Evolutionary conservation across 2,888 invertebrate genomes (phyloP), one percentile per base, ranked within the genome.

Genomic region (Lottia scabra): DNA sequence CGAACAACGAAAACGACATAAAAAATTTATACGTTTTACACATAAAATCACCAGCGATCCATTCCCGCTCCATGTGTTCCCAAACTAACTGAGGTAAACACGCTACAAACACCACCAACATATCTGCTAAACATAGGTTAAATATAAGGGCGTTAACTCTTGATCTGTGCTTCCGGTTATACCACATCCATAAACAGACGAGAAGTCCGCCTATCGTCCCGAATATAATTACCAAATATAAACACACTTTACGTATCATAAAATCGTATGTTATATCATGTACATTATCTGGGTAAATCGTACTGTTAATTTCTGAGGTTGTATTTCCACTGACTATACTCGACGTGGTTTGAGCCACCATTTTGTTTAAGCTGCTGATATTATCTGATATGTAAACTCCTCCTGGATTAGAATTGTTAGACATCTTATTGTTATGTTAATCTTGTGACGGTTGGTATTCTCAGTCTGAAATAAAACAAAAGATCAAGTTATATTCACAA

Each of bases 21-120:
- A 84, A 72, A 76, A 88, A 87, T 79, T 89, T 89, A 68, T 89
- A 76, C 26, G 87, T 73, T 68, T 85, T 84, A 75, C 90, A 90
- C 82, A 87, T 78, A 46, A 83, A 77, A 62, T 86, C 85, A 0
- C 89, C 89, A 0, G 87, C 85, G 23, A 80, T 67, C 89, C 89
- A 89, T 8, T 80, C 80, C 8, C 87, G 72, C 62, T 85, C 85
- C 71, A 81, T 78, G 72, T 86, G 82, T 71, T 88, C 87, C 88
- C 88, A 88, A 0, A 87, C 71, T 43, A 89, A 75, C 79, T 90
- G 90, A 10, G 86, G 84, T 2, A 87, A 73, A 46, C 83, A 84
- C 1, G 87, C 87, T 66, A 86, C 75, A 23, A 83, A 74, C n/a
- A 89, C 82, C n/a, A 89, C 89, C 4, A 85, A 70, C 38, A 88